Conservation (phyloP, 2,888 invertebrate genomes). For the Philhelius pedissequus region DNA sequence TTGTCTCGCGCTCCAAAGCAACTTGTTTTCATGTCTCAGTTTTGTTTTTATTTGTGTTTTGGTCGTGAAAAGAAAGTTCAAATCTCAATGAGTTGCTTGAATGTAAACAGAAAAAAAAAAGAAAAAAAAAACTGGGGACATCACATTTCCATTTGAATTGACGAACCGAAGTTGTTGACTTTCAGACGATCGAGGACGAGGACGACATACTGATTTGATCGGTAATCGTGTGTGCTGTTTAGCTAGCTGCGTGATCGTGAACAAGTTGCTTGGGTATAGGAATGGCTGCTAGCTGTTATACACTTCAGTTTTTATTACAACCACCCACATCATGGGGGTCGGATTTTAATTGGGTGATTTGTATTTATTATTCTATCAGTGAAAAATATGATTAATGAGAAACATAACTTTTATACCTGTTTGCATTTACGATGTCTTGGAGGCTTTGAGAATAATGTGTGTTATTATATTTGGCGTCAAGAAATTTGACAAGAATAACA, state of each 20-base stretch:
- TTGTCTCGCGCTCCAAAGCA: conserved; percentile 8
- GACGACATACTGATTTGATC: conserved; percentile 18
- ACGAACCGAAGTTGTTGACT: conserved; percentile 16
- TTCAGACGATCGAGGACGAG: background rate
- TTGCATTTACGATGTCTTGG: background rate
- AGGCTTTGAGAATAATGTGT: too few species aligned
- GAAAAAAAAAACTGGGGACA: conserved; percentile 25
- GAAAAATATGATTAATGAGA: background rate
- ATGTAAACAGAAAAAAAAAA: conserved; percentile 7
- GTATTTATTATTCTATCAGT: conserved; percentile 15
- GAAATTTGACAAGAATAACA: too few species aligned
- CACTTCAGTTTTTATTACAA: conserved; percentile 16
- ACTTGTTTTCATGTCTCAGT: conserved; percentile 68
- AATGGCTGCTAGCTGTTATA: too few species aligned
- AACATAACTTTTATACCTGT: background rate
- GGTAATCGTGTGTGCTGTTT: conserved; percentile 43
- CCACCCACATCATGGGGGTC: conserved; percentile 30
- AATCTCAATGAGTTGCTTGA: background rate
- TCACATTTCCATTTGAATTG: conserved; percentile 63
- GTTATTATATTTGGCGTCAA: too few species aligned
- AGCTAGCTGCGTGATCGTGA: conserved; percentile 59
- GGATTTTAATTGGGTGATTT: conserved; percentile 16
- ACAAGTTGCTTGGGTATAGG: conserved; percentile 53
- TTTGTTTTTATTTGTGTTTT: conserved; percentile 31
- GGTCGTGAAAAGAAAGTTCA: conserved; percentile 68